Conservation (phyloP, 2,888 invertebrate genomes). For the Machimus rusticus region DNA sequence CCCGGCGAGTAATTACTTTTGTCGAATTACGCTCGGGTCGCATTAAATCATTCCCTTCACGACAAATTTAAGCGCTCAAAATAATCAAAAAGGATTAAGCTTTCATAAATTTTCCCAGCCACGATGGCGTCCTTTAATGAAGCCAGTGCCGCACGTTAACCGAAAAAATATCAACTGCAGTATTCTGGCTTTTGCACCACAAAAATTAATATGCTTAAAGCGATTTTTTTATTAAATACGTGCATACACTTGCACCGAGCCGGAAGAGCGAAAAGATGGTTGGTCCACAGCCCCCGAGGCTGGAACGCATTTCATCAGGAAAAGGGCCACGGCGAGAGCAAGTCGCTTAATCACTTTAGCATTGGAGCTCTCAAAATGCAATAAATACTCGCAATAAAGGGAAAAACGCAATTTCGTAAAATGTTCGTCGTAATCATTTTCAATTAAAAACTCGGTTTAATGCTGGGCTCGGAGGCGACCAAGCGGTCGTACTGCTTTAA, state of each 20-base stretch:
- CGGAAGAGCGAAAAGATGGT: neutral
- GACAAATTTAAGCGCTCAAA: neutral
- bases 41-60: neutral
- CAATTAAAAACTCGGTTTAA: conserved; percentile 13
- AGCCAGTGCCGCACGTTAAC: neutral
- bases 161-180: neutral
- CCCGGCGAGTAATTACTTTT: neutral
- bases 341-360: conserved; percentile 23
- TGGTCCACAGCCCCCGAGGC: neutral
- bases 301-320: neutral
- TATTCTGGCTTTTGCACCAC: neutral
- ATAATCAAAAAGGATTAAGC: neutral
- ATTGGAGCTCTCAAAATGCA: conserved; percentile 14
- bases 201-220: neutral
- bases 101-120: neutral
- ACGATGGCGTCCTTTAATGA: neutral
- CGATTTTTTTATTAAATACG: neutral
- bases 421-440: conserved; percentile 13
- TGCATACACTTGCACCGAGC: neutral
- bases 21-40: neutral
- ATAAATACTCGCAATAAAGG: conserved; percentile 18
- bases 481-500: neutral
- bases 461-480: neutral
- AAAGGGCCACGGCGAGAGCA: neutral
- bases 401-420: conserved; percentile 31